These are phyloP conservation scores for Schizothorax lantsangensis DNA, from an alignment of 2,797 vertebrate species.

Conservation along the genomic window DNA sequence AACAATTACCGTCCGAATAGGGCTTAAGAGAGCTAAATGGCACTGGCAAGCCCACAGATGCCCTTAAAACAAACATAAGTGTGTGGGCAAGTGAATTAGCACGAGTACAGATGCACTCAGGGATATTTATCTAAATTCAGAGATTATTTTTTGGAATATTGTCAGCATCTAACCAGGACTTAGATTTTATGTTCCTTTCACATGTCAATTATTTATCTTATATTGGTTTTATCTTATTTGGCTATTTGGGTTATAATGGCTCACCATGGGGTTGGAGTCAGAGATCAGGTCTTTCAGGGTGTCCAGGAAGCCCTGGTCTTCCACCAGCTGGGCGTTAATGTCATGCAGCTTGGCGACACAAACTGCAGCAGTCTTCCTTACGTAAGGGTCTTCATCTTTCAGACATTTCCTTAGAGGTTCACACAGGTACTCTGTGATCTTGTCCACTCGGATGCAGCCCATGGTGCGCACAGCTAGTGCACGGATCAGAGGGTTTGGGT, in stretches of 20 bases:
- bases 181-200: not conserved
- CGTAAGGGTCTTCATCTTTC: conserved; percentile 97
- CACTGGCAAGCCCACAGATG: no score
- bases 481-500: conserved; percentile 95
- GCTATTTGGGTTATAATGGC: not conserved
- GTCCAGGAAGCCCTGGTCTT: conserved; percentile 97
- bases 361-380: conserved; percentile 94
- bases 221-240: not conserved
- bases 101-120: not conserved
- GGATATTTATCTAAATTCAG: not conserved
- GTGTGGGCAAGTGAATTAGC: no score
- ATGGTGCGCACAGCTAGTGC: conserved; percentile 96
- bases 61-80: no score
- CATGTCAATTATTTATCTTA: not conserved
- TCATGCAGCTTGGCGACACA: conserved; percentile 97
- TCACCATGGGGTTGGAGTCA: conserved; percentile 96
- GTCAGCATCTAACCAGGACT: not conserved
- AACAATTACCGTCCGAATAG: no score
- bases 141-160: not conserved
- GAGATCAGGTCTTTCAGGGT: conserved; percentile 97
- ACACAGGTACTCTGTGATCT: conserved; percentile 96
- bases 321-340: conserved; percentile 95
- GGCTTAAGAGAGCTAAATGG: no score
- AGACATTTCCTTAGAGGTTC: conserved; percentile 96
- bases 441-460: conserved; percentile 97